These are phyloP conservation scores for Drosophila ohnishii DNA, from an alignment of 1,140 invertebrate species.

Conservation along the genomic window DNA sequence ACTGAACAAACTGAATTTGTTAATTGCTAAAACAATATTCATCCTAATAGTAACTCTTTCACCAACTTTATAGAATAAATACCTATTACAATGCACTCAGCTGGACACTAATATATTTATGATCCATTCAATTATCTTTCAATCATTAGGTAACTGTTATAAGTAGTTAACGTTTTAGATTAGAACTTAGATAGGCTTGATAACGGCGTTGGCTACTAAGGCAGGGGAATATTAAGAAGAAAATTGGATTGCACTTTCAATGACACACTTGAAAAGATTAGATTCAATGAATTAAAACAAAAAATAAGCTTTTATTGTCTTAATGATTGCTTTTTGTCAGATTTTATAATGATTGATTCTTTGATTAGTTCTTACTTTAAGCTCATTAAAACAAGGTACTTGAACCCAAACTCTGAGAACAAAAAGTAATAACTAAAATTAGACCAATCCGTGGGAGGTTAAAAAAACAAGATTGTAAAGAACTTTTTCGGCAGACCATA, in stretches of 20 bases:
- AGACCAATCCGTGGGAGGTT: too few relatives aligned
- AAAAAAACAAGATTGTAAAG: background rate
- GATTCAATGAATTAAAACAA: constrained; percentile 3
- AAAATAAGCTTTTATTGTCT: constrained; percentile 18
- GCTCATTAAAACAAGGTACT: background rate
- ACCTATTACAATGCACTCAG: background rate
- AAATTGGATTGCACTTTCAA: constrained; percentile 27
- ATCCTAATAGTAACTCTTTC: background rate
- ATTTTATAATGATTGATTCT: constrained; percentile 71
- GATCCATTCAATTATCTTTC: constrained; percentile 2
- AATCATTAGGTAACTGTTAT: constrained; percentile 10
- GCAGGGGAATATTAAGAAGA: background rate
- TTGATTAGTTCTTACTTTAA: constrained; percentile 26
- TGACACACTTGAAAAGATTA: constrained; percentile 23
- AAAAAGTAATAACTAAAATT: background rate
- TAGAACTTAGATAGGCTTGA: background rate
- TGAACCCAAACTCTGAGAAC: background rate
- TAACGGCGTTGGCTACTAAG: constrained; percentile 8
- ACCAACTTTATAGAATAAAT: background rate
- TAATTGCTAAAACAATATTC: background rate
- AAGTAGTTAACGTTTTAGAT: constrained; percentile 5
- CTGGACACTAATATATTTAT: background rate
- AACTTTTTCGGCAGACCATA: background rate
- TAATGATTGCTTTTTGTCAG: constrained; percentile 32
- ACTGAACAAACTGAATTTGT: background rate